These are phyloP conservation scores for Calvadosia cruxmelitensis DNA, from an alignment of 30 jellyfish, hydroid and myxozoan species.

Conservation along the genomic window DNA sequence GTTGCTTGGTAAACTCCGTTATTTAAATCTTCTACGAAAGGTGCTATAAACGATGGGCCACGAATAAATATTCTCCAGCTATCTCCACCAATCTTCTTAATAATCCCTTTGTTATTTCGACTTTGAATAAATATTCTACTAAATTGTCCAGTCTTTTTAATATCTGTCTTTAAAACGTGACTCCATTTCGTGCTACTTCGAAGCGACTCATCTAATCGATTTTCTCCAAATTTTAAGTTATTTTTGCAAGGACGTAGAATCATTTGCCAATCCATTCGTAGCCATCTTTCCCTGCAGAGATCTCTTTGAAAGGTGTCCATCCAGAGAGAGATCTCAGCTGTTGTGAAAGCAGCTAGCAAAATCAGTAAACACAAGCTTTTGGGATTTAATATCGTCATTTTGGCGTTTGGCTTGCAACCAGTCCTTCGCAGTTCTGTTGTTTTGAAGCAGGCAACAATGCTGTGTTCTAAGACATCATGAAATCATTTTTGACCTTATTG, in stretches of 20 bases:
- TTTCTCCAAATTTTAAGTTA: slow-evolving; percentile 47
- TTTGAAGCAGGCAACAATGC: too few relatives aligned
- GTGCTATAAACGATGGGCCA: slow-evolving; percentile 71
- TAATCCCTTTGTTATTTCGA: slow-evolving; percentile 67
- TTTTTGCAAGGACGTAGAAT: slow-evolving; percentile 68
- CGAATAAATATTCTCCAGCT: slow-evolving; percentile 73
- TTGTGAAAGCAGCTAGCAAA: too few relatives aligned
- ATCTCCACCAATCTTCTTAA: slow-evolving; percentile 75
- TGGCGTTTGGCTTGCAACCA: too few relatives aligned
- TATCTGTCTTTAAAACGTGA: slow-evolving; percentile 45
- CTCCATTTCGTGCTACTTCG: slow-evolving; percentile 86
- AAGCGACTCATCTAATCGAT: slow-evolving; percentile 38
- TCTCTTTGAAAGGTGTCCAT: slow-evolving; percentile 75
- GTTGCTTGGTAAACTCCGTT: slow-evolving; percentile 85
- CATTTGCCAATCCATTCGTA: slow-evolving; percentile 92
- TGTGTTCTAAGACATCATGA: too few relatives aligned
- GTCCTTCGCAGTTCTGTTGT: too few relatives aligned
- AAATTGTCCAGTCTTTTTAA: slow-evolving; percentile 74
- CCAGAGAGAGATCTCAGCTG: slow-evolving; percentile 30
- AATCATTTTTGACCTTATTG: too few relatives aligned
- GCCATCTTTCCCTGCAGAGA: slow-evolving; percentile 79
- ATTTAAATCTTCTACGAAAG: slow-evolving; percentile 66
- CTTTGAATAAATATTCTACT: slow-evolving; percentile 77
- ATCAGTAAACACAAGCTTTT: too few relatives aligned
- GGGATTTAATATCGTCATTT: too few relatives aligned